A percentile compares a stretch with the other conserved stretches of the same genome.
Evolutionary conservation across 2,797 vertebrate species (phyloP).

Genomic region (Sebastes diploproa): DNA sequence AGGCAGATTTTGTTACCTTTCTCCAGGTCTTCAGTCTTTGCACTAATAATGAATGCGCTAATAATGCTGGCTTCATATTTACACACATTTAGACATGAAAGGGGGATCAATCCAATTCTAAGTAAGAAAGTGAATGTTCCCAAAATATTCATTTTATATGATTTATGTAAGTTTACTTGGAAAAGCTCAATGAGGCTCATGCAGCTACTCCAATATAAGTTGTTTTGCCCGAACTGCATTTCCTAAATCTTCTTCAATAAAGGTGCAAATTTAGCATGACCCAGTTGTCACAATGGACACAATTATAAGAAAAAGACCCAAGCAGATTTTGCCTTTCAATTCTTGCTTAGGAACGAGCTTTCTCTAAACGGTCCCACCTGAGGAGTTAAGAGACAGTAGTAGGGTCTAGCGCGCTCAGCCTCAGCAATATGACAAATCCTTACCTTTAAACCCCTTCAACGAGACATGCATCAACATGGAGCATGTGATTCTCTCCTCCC

Average conservation of each 20-base stretch:
- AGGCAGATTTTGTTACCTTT: not conserved
- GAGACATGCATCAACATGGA: constrained; percentile 76
- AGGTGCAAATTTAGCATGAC: not conserved
- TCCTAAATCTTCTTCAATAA: not conserved
- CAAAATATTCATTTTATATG: not conserved
- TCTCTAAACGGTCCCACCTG: constrained; percentile 58
- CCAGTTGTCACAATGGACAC: not conserved
- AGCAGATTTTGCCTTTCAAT: not conserved
- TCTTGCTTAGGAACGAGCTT: constrained; percentile 40
- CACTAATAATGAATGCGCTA: not conserved
- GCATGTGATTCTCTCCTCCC: constrained; percentile 70
- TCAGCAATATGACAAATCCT: constrained; percentile 55
- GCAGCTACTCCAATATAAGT: not conserved
- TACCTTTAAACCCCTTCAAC: constrained; percentile 65
- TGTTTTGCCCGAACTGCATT: not conserved
- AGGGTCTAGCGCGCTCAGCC: constrained; percentile 41
- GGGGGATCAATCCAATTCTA: accelerated
- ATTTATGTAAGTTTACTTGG: not conserved
- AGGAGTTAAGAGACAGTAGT: constrained; percentile 60
- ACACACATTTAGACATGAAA: not conserved
- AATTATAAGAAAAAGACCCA: not conserved
- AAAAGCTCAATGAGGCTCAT: not conserved
- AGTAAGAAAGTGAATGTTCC: not conserved
- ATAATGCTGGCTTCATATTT: not conserved
- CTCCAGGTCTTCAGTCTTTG: not conserved